Base-by-base conservation (phyloP, 2,113 vertebrate species). In the Amphiprion ocellaris region DNA sequence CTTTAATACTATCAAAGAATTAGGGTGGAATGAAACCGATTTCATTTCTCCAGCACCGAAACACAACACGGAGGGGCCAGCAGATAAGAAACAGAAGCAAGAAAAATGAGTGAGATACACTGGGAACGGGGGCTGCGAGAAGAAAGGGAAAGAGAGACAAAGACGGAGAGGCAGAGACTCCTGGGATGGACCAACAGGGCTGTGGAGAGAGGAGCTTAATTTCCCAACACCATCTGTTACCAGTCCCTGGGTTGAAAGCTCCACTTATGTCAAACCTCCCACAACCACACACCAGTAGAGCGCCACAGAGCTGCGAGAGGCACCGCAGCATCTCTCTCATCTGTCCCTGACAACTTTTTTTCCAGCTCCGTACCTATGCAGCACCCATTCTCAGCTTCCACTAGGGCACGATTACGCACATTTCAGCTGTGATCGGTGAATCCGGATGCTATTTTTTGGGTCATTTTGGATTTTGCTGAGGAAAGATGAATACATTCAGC, bases 201-300 rank as follows among this genome's bases (percentile, higher is more conserved):
- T 94, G 94, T 92, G 92, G 92, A 89, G 92, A 91, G 92, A 94
- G 95, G 92, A 94, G 94, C 93, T 94, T 97, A 91, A 96, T 97
- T 97, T 96, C 95, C 94, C 53, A 94, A 89, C 91, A 93, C 96
- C 96, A 97, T 98, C 97, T 97, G 97, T 96, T 96, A 95, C 92
- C 91, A 95, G 93, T 93, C 92, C 90, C 92, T 67, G 88, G 85
- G 90, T 93, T 94, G 92, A 94, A 93, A 94, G 94, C 94, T 93
- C 93, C 92, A 93, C 94, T 95, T 94, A 93, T 94, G 93, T 94
- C 94, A 94, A 95, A 93, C 92, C 93, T 94, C 92, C 92, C 91
- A 91, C 89, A 86, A 84, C 87, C 88, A 65, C 87, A 91, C 88
- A 87, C 82, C 87, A 84, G 87, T 61, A 77, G 72, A 89, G 82